Evolutionary conservation across 2,888 invertebrate genomes (phyloP).

Genomic region (Cordilura impudica): DNA sequence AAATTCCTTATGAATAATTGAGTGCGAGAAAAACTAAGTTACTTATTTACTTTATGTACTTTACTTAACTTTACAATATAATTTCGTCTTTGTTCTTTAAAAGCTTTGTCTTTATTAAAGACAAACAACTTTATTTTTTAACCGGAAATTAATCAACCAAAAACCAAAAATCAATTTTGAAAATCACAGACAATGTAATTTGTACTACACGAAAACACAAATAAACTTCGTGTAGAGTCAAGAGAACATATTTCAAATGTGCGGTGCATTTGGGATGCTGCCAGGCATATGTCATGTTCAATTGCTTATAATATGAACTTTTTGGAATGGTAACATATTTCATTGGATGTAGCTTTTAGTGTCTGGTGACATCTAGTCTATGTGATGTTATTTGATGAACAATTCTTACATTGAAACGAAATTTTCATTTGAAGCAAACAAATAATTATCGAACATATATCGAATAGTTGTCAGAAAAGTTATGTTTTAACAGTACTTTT

Average conservation of each 20-base stretch:
- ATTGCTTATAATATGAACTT: slow-evolving; percentile 64
- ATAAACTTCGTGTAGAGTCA: neutral
- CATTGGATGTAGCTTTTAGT: slow-evolving; percentile 7
- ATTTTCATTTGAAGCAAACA: slow-evolving; percentile 8
- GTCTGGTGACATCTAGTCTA: slow-evolving; percentile 5
- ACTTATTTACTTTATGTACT: neutral
- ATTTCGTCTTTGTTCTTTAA: neutral
- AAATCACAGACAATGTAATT: slow-evolving; percentile 63
- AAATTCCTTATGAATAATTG: neutral
- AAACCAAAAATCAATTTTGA: slow-evolving; percentile 68
- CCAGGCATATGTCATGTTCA: slow-evolving; percentile 65
- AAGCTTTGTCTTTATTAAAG: neutral
- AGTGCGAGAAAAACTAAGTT: neutral
- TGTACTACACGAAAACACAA: slow-evolving; percentile 10
- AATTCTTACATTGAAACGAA: slow-evolving; percentile 32
- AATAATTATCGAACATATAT: too few species aligned
- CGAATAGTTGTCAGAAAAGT: too few species aligned
- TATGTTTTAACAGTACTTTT: too few species aligned
- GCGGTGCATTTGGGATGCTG: slow-evolving; percentile 21
- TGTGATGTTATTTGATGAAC: slow-evolving; percentile 37
- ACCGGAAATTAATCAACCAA: slow-evolving; percentile 69
- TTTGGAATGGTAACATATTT: slow-evolving; percentile 56
- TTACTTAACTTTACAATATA: neutral
- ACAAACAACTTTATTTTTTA: slow-evolving; percentile 4
- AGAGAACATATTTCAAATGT: neutral